A percentile compares a stretch with the other conserved stretches of the same genome.
Evolutionary conservation across 2,797 vertebrate genomes (phyloP).

Genomic region (Trachurus trachurus): DNA sequence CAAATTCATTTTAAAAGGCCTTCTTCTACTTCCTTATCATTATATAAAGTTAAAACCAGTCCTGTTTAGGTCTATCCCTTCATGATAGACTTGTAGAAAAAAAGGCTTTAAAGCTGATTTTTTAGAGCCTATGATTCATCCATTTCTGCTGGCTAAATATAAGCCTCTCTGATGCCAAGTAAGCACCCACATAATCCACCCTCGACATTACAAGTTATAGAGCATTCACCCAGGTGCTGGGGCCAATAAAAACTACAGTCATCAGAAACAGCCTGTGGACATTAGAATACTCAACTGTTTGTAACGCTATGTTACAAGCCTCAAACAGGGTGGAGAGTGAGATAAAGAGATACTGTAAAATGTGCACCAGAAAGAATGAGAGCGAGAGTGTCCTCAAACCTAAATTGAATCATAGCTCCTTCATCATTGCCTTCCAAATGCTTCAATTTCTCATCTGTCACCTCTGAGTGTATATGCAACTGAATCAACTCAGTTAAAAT

Average conservation of each 20-base stretch:
- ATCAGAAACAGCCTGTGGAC: neutral
- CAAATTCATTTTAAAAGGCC: slow-evolving; percentile 67
- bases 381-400: neutral
- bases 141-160: slow-evolving; percentile 56
- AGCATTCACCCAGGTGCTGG: slow-evolving; percentile 31
- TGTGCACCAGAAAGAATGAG: neutral
- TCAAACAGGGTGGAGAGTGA: neutral
- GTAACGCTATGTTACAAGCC: neutral
- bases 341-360: neutral
- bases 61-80: slow-evolving; percentile 49
- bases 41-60: slow-evolving; percentile 53
- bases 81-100: slow-evolving; percentile 35
- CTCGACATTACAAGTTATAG: slow-evolving; percentile 31
- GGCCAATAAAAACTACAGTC: slow-evolving; percentile 8
- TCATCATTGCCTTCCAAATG: too few species aligned
- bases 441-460: too few species aligned
- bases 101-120: slow-evolving; percentile 47
- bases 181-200: slow-evolving; percentile 38
- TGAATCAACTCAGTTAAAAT: neutral
- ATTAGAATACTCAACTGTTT: slow-evolving; percentile 12
- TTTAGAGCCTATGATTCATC: slow-evolving; percentile 53
- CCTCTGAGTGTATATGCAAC: too few species aligned
- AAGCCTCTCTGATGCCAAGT: slow-evolving; percentile 49
- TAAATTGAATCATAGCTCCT: too few species aligned
- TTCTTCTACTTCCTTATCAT: slow-evolving; percentile 63